Percentiles rank a stretch among this genome's conserved stretches.
These are phyloP conservation scores for Cygnus atratus DNA, from an alignment of 2,113 vertebrate species.

Conservation along the genomic window DNA sequence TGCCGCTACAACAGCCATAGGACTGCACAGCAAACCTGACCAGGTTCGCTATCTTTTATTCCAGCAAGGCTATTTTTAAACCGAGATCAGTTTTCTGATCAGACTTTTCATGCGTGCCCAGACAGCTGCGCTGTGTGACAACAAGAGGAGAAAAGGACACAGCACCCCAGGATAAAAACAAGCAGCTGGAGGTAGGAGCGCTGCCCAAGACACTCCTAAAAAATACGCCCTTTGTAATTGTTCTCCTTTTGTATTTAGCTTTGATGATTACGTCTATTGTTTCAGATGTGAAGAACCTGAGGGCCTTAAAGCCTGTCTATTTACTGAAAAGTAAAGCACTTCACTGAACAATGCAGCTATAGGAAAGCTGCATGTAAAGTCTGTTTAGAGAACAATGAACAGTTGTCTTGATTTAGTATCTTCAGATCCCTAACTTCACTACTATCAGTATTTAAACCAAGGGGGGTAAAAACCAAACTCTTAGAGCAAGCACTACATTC, in stretches of 20 bases:
- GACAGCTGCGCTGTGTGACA: neutral
- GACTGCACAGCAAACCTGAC: neutral
- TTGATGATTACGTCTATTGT: neutral
- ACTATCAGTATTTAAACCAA: neutral
- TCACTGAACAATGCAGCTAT: neutral
- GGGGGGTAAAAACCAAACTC: neutral
- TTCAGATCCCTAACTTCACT: neutral
- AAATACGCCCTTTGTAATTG: neutral
- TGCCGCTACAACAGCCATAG: neutral
- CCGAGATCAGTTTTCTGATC: neutral
- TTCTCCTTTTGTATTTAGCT: neutral
- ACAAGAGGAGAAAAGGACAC: neutral
- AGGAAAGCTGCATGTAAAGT: neutral
- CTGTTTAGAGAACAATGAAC: constrained; percentile 5
- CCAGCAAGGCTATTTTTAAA: constrained; percentile 20
- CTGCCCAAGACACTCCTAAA: neutral
- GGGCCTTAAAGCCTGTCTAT: neutral
- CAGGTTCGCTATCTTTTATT: neutral
- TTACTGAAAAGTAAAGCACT: constrained; percentile 2
- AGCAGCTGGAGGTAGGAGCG: neutral
- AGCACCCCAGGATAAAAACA: neutral
- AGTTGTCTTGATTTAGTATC: neutral
- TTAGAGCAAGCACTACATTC: neutral
- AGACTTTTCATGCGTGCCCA: neutral
- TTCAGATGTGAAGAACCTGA: constrained; percentile 17